Conservation (phyloP, 2,113 vertebrate genomes). For the Prunella fulvescens region DNA sequence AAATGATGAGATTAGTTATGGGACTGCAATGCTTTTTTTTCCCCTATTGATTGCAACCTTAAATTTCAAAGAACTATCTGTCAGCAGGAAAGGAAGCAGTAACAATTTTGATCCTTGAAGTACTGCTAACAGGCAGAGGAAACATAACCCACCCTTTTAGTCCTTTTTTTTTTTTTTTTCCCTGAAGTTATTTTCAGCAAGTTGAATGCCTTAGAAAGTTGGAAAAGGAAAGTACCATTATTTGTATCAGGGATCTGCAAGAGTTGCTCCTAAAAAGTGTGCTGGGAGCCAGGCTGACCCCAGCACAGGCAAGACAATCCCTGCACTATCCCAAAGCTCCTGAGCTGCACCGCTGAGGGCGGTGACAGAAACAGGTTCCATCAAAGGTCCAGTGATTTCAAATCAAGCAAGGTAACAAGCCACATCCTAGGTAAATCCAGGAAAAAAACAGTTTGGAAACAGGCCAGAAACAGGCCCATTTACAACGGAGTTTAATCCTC, state of each 20-base stretch:
- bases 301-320: background rate
- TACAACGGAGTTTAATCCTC: accelerated
- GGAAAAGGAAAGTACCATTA: background rate
- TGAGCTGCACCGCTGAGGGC: accelerated
- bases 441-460: background rate
- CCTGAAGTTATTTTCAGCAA: background rate
- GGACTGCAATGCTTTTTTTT: background rate
- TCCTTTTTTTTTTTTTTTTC: background rate
- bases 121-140: background rate
- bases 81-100: background rate
- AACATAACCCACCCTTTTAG: background rate
- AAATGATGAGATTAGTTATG: background rate
- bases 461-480: background rate
- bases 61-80: background rate
- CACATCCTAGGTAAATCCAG: background rate
- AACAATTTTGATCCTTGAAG: background rate
- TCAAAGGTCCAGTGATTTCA: background rate
- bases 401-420: background rate
- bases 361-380: background rate
- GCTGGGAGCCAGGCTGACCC: background rate
- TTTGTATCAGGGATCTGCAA: background rate
- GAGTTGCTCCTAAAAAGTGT: background rate
- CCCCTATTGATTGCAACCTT: background rate
- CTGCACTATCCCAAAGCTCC: background rate
- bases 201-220: background rate